A percentile compares a stretch with the other conserved stretches of the same genome.
Evolutionary conservation across 2,888 invertebrate genomes (phyloP).

Genomic region (Ellobium chinense): DNA sequence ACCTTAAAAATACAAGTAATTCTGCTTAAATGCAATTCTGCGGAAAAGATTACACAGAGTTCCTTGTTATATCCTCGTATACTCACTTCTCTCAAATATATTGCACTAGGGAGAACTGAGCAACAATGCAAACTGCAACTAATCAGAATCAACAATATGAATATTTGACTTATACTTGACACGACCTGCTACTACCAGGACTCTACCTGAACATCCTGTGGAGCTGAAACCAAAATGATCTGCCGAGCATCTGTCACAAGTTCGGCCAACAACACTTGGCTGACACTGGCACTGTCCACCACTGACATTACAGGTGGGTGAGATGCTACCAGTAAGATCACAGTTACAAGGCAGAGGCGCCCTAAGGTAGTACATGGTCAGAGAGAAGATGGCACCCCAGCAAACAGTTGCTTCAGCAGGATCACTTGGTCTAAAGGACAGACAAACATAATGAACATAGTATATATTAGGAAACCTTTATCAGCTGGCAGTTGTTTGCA

Average conservation of each 20-base stretch:
- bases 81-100: no score
- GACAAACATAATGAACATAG: background rate
- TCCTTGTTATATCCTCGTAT: no score
- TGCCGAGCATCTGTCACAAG: constrained; percentile 63
- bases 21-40: no score
- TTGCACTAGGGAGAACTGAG: no score
- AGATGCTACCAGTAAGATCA: constrained; percentile 57
- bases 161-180: no score
- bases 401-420: constrained; percentile 46
- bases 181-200: no score
- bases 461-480: no score
- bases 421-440: constrained; percentile 29
- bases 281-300: constrained; percentile 69
- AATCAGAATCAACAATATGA: no score
- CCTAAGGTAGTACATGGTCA: constrained; percentile 57
- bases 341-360: constrained; percentile 66
- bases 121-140: no score
- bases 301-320: constrained; percentile 52
- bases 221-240: constrained; percentile 56
- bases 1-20: no score
- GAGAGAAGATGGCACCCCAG: constrained; percentile 52
- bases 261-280: constrained; percentile 61
- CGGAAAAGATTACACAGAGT: no score
- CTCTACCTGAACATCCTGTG: constrained; percentile 61
- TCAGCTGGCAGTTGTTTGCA: background rate